Conservation (phyloP, 2,888 invertebrate genomes). For the Cylindroiulus punctatus region DNA sequence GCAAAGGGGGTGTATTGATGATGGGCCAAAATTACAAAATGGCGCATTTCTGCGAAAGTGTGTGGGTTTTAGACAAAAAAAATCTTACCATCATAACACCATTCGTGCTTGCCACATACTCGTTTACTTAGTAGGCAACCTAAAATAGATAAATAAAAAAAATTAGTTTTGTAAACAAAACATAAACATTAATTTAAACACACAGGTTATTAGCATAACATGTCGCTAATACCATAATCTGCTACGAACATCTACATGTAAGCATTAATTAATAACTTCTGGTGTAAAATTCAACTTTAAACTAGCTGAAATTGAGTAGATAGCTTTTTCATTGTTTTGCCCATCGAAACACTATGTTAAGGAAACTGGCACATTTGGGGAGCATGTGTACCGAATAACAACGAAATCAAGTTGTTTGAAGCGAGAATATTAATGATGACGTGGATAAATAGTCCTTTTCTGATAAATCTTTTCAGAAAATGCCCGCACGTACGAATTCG, state of each 20-base stretch:
- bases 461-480: background rate
- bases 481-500: background rate
- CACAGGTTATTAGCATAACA: too few relatives aligned
- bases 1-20: background rate
- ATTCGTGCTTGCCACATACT: conserved; percentile 59
- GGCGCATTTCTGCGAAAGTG: background rate
- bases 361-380: background rate
- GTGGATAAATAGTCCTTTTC: conserved; percentile 4
- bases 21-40: background rate
- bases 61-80: background rate
- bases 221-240: too few relatives aligned
- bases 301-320: too few relatives aligned
- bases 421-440: background rate
- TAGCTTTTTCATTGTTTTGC: too few relatives aligned
- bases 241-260: too few relatives aligned
- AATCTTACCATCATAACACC: conserved; percentile 60
- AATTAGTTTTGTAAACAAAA: background rate
- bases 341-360: background rate
- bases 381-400: background rate
- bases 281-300: too few relatives aligned
- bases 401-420: background rate
- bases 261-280: too few relatives aligned
- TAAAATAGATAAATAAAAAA: conserved; percentile 51
- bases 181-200: background rate
- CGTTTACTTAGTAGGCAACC: conserved; percentile 60